A percentile compares a stretch with the other conserved stretches of the same genome.
These are phyloP conservation scores for Athetis lepigone DNA, from an alignment of 2,888 invertebrate species.

Conservation along the genomic window DNA sequence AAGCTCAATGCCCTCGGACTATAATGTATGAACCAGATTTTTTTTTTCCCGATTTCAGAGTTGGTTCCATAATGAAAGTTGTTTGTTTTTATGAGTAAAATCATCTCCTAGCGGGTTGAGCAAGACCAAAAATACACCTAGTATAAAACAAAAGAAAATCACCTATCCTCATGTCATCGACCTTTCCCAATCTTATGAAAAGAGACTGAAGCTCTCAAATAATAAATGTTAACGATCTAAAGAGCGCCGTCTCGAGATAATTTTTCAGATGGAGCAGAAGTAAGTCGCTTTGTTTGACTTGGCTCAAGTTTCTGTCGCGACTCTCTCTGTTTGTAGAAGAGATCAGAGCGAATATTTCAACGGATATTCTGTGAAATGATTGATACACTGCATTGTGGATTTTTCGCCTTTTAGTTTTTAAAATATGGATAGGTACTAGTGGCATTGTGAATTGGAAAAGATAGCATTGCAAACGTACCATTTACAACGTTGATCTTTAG, in stretches of 20 bases:
- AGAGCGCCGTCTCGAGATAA: conserved; percentile 20
- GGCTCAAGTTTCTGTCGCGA: conserved; percentile 34
- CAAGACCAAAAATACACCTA: no score
- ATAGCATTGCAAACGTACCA: not conserved
- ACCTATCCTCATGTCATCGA: not conserved
- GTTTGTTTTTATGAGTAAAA: no score
- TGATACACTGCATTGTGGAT: conserved; percentile 38
- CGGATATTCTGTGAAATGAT: conserved; percentile 43
- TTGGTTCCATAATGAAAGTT: no score
- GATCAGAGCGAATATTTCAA: conserved; percentile 27
- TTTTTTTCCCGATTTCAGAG: no score
- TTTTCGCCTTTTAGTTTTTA: conserved; percentile 12
- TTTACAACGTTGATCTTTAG: not conserved
- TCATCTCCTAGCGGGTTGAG: no score
- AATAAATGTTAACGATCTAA: conserved; percentile 41
- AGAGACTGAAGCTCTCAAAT: conserved; percentile 21
- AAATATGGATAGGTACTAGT: not conserved
- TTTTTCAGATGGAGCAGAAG: conserved; percentile 42
- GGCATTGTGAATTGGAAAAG: not conserved
- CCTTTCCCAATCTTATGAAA: conserved; percentile 1
- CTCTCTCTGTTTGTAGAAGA: conserved; percentile 5
- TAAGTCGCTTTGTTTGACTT: conserved; percentile 49
- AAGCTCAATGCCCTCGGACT: no score
- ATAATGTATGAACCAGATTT: no score
- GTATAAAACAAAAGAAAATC: not conserved